Evolutionary conservation across 2,888 invertebrate species (phyloP), one percentile per base, ranked within the genome.

Genomic region (Oscheius sp.): DNA sequence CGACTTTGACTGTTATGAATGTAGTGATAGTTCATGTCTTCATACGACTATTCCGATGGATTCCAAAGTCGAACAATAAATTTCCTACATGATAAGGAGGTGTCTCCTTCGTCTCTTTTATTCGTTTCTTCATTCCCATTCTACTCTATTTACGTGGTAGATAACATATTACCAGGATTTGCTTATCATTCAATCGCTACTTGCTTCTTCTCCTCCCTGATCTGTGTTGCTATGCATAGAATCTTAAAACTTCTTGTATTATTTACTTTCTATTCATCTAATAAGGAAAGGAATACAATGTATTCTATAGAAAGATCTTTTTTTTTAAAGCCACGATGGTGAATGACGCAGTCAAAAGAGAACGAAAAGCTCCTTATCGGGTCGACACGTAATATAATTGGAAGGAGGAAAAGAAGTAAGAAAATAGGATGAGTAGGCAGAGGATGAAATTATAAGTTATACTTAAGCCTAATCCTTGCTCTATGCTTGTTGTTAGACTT

Each of bases 141-240:
- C 2, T 14, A 6, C 47, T 47, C 12, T 47, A 12, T 22, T 22
- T 24, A 2, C 30, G 28, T 8, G 3, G 5, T 8, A 47, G 54
- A 54, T 54, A 54, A 54, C 32, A 28, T 26, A 32, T 33, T 54
- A 17, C 54, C 20, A 12, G 54, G 54, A 32, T 54, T 54, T 54
- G 54, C 54, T 54, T 54, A 54, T 54, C 54, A 32, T 20, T 36
- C 32, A 54, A 24, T 9, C 36, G 54, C 54, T 54, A 54, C 54
- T 33, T 20, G 54, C n/a, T 26, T 51, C 28, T 20, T 3, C 30
- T 9, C 20, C 54, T 4, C 20, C 36, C 54, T 32, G 54, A 54
- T 54, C 33, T 54, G 12, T 54, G 54, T 33, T 54, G 54, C 20
- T 54, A 17, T 9, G 17, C 30, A 14, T 47, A 3, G 22, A 24